These are phyloP conservation scores for Tigriopus japonicus DNA, from an alignment of 1,140 invertebrate species.

Conservation along the genomic window DNA sequence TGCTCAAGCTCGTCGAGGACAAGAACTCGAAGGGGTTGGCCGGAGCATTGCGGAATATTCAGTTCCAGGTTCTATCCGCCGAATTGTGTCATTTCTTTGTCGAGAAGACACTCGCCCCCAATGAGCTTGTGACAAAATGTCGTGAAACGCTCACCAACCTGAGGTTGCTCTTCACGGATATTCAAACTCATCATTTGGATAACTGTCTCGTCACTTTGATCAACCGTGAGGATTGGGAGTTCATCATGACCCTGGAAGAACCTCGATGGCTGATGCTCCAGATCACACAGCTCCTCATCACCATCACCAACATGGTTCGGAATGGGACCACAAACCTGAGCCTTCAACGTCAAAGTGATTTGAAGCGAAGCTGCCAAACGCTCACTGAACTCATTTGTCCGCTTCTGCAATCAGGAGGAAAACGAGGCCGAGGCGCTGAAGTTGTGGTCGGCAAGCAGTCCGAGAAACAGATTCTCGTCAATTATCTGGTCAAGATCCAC, in stretches of 20 bases:
- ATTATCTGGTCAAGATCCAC: not conserved
- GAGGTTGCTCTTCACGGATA: not conserved
- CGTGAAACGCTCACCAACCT: not conserved
- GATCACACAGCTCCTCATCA: not conserved
- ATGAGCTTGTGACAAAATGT: not conserved
- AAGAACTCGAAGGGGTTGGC: not conserved
- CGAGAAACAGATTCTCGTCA: not conserved
- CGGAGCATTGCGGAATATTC: not conserved
- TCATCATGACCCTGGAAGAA: not conserved
- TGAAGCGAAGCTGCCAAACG: not conserved
- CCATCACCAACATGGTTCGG: not conserved
- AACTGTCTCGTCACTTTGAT: not conserved
- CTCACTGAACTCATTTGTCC: not conserved
- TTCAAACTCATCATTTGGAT: not conserved
- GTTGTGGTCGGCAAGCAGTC: not conserved
- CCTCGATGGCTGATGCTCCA: not conserved
- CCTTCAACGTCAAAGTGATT: not conserved
- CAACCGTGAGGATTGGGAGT: not conserved
- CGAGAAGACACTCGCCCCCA: not conserved
- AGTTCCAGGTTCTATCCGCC: not conserved
- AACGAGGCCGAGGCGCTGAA: not conserved
- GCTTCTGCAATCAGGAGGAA: not conserved
- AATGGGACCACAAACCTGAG: not conserved
- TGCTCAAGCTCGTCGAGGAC: not conserved
- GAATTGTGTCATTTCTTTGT: not conserved